Conservation (phyloP, 2,797 vertebrate species). For the Crax fasciolata region DNA sequence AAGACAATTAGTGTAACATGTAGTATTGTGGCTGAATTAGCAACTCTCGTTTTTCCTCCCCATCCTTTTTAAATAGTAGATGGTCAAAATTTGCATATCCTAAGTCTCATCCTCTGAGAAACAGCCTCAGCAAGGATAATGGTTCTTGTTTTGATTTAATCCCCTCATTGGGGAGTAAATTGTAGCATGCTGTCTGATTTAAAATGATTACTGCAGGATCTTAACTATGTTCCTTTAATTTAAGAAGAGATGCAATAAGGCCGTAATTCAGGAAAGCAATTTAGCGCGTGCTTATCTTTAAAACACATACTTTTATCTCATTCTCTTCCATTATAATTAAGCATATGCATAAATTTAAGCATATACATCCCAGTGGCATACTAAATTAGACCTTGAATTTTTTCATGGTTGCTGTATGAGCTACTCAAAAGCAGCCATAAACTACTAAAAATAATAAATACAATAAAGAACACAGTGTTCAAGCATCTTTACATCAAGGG, state of each 20-base stretch:
- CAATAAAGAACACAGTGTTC: background rate
- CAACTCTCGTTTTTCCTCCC: conserved; percentile 12
- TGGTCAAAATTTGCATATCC: background rate
- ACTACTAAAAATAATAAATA: background rate
- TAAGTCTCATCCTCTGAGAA: background rate
- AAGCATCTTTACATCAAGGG: conserved; percentile 22
- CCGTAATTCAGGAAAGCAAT: conserved; percentile 15
- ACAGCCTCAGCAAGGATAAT: background rate
- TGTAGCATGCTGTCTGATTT: conserved; percentile 33
- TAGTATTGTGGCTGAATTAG: background rate
- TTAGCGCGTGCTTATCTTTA: conserved; percentile 27
- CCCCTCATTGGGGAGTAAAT: conserved; percentile 17
- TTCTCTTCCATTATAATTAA: conserved; percentile 18
- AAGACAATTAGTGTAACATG: background rate
- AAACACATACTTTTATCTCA: background rate
- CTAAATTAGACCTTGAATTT: background rate
- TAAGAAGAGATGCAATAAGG: conserved; percentile 8
- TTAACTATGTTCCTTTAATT: conserved; percentile 34
- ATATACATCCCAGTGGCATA: background rate
- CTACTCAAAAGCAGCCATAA: background rate
- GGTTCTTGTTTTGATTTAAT: conserved; percentile 39
- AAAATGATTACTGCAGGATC: conserved; percentile 12
- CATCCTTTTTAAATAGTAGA: conserved; percentile 6
- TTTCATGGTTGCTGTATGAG: background rate
- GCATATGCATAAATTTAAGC: background rate